Conservation (phyloP, 2,888 invertebrate genomes). For the Drosophila monieri region DNA sequence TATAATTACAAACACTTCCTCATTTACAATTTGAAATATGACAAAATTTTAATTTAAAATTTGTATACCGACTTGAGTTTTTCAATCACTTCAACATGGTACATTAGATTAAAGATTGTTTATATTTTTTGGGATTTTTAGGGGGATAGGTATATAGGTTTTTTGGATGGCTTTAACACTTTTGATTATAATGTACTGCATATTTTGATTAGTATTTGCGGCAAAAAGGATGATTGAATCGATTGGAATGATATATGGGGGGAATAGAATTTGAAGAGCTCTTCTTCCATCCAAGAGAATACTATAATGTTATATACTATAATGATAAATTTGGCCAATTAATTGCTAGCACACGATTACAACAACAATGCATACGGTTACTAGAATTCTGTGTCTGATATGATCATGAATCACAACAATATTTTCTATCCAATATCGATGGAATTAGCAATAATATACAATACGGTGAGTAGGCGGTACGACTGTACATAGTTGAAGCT, state of each 20-base stretch:
- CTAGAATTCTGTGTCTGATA: slow-evolving; percentile 68
- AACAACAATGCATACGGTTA: slow-evolving; percentile 60
- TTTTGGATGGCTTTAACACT: slow-evolving; percentile 33
- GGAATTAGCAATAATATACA: slow-evolving; percentile 40
- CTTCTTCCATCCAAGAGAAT: slow-evolving; percentile 18
- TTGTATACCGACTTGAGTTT: slow-evolving; percentile 62
- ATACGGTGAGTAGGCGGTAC: slow-evolving; percentile 50
- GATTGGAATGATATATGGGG: slow-evolving; percentile 53
- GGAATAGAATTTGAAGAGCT: slow-evolving; percentile 31
- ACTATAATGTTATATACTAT: slow-evolving; percentile 36
- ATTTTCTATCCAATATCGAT: slow-evolving; percentile 61
- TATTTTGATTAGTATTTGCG: slow-evolving; percentile 36
- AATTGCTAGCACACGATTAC: slow-evolving; percentile 52
- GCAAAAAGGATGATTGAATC: slow-evolving; percentile 49
- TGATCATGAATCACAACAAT: slow-evolving; percentile 78
- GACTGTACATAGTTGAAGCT: slow-evolving; percentile 59
- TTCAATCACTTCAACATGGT: slow-evolving; percentile 46
- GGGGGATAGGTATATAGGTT: slow-evolving; percentile 16
- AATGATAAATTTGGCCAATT: slow-evolving; percentile 67
- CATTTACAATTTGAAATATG: slow-evolving; percentile 60
- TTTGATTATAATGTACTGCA: slow-evolving; percentile 26
- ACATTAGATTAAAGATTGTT: slow-evolving; percentile 52
- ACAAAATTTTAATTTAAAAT: slow-evolving; percentile 64
- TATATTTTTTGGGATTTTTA: slow-evolving; percentile 26
- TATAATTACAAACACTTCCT: slow-evolving; percentile 56